Conservation (phyloP, 2,888 invertebrate genomes). For the Notodonta dromedarius region DNA sequence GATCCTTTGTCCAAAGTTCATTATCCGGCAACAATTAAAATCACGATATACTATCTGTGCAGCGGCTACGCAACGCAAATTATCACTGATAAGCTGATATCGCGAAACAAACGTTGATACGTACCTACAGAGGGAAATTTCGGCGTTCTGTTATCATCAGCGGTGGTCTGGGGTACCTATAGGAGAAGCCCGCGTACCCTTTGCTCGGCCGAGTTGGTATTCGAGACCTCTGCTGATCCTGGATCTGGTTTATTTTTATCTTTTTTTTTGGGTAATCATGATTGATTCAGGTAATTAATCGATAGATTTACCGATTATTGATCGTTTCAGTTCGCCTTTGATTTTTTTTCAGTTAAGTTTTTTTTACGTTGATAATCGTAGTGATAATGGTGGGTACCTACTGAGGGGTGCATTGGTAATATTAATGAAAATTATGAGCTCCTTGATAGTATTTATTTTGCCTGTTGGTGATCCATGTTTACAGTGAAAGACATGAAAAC, state of each 20-base stretch:
- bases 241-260: constrained; percentile 73
- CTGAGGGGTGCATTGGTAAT: constrained; percentile 13
- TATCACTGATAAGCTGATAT: constrained; percentile 73
- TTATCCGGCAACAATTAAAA: constrained; percentile 41
- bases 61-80: constrained; percentile 44
- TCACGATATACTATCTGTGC: constrained; percentile 30
- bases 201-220: constrained; percentile 75
- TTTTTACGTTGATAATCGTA: not conserved
- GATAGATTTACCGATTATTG: constrained; percentile 43
- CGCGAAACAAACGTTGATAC: constrained; percentile 50
- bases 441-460: too few relatives aligned
- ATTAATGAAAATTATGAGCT: constrained; percentile 6
- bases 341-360: constrained; percentile 9
- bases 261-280: constrained; percentile 72
- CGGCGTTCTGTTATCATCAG: constrained; percentile 71
- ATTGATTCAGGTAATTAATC: constrained; percentile 75
- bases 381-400: constrained; percentile 12
- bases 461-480: too few relatives aligned
- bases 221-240: constrained; percentile 85
- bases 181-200: constrained; percentile 56
- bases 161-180: constrained; percentile 82
- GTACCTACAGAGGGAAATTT: constrained; percentile 61
- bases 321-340: constrained; percentile 9
- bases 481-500: too few relatives aligned
- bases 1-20: not conserved